These are phyloP conservation scores for Deilephila elpenor DNA, from an alignment of 2,888 invertebrate genomes.

Conservation along the genomic window DNA sequence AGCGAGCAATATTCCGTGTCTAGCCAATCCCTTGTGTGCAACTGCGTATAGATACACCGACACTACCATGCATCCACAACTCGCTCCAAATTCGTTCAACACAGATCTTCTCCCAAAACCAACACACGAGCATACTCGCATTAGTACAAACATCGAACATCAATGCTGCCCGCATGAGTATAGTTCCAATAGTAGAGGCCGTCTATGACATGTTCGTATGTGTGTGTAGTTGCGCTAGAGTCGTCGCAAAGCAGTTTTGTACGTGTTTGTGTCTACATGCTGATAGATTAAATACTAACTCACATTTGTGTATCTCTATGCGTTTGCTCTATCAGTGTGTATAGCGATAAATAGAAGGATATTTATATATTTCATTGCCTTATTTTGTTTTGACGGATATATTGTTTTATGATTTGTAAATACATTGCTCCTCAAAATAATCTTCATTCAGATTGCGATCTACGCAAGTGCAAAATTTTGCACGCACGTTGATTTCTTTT, in stretches of 20 bases:
- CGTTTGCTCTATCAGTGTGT: slow-evolving; percentile 34
- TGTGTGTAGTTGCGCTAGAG: slow-evolving; percentile 53
- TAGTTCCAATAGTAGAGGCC: slow-evolving; percentile 42
- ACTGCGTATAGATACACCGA: slow-evolving; percentile 47
- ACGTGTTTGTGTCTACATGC: slow-evolving; percentile 52
- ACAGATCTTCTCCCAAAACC: not conserved
- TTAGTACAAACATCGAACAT: not conserved
- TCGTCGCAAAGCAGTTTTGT: slow-evolving; percentile 53
- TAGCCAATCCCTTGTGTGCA: slow-evolving; percentile 66
- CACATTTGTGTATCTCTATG: slow-evolving; percentile 43
- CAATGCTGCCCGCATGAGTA: slow-evolving; percentile 17
- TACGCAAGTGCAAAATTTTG: slow-evolving; percentile 22
- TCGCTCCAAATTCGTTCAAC: slow-evolving; percentile 14
- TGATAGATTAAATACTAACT: slow-evolving; percentile 63
- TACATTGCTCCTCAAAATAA: not conserved
- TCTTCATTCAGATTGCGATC: not conserved
- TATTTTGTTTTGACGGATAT: not conserved
- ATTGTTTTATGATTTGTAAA: not conserved
- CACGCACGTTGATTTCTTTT: slow-evolving; percentile 47
- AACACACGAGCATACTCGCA: not conserved
- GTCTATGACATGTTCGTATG: slow-evolving; percentile 43
- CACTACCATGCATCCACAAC: slow-evolving; percentile 40
- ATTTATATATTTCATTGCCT: not conserved
- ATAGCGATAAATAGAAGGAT: slow-evolving; percentile 31
- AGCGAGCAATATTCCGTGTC: slow-evolving; percentile 82